Conservation (phyloP, 2,888 invertebrate species). For the Gastrophysa polygoni region DNA sequence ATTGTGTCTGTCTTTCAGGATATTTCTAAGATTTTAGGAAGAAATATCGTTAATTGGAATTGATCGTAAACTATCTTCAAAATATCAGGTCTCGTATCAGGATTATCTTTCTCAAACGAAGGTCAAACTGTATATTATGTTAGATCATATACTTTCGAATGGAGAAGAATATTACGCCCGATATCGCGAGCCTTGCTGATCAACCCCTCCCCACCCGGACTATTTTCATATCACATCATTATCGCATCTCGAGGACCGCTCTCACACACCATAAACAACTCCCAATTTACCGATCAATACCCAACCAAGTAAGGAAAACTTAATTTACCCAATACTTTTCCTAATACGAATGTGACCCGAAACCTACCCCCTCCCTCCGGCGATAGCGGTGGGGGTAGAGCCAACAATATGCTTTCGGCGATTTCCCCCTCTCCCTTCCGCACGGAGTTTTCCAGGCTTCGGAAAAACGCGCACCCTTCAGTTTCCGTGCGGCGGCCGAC, state of each 20-base stretch:
- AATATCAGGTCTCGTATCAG: no score
- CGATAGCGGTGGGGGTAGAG: slow-evolving; percentile 26
- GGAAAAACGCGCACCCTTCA: slow-evolving; percentile 34
- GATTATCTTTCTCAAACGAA: no score
- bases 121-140: no score
- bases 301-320: slow-evolving; percentile 34
- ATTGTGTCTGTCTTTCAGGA: no score
- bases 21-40: no score
- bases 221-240: slow-evolving; percentile 15
- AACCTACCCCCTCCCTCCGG: slow-evolving; percentile 30
- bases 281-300: slow-evolving; percentile 36
- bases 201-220: neutral
- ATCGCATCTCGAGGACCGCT: slow-evolving; percentile 17
- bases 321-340: slow-evolving; percentile 39
- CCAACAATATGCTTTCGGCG: slow-evolving; percentile 36
- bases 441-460: slow-evolving; percentile 29
- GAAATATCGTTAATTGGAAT: no score
- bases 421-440: slow-evolving; percentile 31
- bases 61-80: no score
- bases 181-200: no score
- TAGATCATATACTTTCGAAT: no score
- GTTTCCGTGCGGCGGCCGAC: slow-evolving; percentile 30
- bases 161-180: no score
- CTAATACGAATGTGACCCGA: slow-evolving; percentile 38
- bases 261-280: slow-evolving; percentile 33